A percentile compares a stretch with the other conserved stretches of the same genome.
Conservation (phyloP, 2,113 vertebrate genomes). For the Elephas maximus region DNA sequence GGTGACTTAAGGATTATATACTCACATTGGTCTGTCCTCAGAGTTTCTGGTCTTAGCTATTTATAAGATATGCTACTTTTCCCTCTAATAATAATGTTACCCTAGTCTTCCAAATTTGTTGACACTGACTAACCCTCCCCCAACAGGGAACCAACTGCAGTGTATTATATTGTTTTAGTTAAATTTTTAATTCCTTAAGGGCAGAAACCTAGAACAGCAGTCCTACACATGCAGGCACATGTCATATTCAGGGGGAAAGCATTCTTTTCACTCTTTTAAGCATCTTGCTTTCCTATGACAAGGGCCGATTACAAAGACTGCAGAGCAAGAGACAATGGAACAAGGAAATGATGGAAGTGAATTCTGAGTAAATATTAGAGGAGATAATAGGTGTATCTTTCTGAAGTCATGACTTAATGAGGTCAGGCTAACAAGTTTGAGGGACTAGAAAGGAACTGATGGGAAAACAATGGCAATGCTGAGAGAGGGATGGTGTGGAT, state of each 20-base stretch:
- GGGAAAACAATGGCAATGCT: slow-evolving; percentile 26
- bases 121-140: background rate
- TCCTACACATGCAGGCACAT: background rate
- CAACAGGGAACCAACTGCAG: background rate
- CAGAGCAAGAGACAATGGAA: background rate
- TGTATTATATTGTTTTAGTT: background rate
- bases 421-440: background rate
- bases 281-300: slow-evolving; percentile 16
- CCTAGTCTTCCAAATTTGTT: background rate
- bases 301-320: slow-evolving; percentile 4
- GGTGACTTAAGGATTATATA: background rate
- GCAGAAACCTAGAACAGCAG: background rate
- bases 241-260: background rate
- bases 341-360: slow-evolving; percentile 11
- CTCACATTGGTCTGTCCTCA: background rate
- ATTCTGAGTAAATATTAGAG: background rate
- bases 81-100: background rate
- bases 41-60: background rate
- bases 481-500: background rate
- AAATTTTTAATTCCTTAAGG: background rate
- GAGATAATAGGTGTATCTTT: background rate
- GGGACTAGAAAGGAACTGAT: background rate
- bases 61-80: slow-evolving; percentile 17
- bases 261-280: background rate
- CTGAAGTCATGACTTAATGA: slow-evolving; percentile 28